Base-by-base conservation (phyloP, 2,113 vertebrate genomes). In the Gallinago undulata region DNA sequence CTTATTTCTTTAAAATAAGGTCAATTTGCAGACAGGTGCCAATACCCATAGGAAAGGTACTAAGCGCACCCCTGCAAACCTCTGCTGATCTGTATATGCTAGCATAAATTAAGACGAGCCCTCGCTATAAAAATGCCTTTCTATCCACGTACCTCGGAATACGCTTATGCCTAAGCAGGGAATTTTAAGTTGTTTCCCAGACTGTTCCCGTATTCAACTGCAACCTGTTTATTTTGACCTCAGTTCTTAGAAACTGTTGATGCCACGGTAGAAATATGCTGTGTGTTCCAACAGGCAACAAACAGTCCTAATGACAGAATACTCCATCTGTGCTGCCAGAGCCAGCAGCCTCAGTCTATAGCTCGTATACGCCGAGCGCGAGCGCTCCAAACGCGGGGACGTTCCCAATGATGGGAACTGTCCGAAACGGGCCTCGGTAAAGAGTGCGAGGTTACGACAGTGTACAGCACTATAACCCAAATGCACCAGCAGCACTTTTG, bases 221-320 rank as follows among this genome's bases (percentile, higher is more conserved):
- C 94, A 89, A 93, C 93, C 92, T 97, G 97, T 97, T 98, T 97
- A 97, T 97, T 97, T 93, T 97, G 97, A 98, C 98, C 98, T 91
- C 96, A 79, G 97, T 96, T 97, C 97, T 92, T 87, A 90, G 85
- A 96, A 97, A 97, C 92, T 96, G 97, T 95, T 97, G 96, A 87
- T 97, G 91, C 97, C 97, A 96, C 60, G 68, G 94, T 62, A 90
- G 97, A 97, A 98, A 96, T 95, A 96, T 93, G 97, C 97, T 94
- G 95, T 96, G 92, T 95, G 97, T 97, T 96, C 96, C 97, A 97
- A 98, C 92, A 97, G 91, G 97, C 96, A 90, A 96, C 92, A 95
- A 92, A 97, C 96, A 88, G 94, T 75, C 79, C 89, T 96, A 95
- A 97, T 92, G 97, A 96, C 94, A 96, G 97, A 94, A 94, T 97